Conservation (phyloP, 1,140 invertebrate genomes). For the Probaryconus sp. region DNA sequence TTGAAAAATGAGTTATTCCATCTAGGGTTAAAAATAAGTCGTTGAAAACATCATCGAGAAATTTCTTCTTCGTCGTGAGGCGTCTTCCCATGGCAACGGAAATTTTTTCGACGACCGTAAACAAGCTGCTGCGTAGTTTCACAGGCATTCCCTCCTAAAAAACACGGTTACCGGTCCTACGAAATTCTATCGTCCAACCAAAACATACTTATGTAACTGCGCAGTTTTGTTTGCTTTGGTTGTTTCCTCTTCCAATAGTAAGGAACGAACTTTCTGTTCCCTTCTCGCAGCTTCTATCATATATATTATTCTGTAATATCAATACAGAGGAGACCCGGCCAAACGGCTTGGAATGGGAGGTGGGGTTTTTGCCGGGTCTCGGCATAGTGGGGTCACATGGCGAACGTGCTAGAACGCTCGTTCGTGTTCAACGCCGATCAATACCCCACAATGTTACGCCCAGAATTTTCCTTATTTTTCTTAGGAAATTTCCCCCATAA, state of each 20-base stretch:
- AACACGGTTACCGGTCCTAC: slow-evolving; percentile 24
- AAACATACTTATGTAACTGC: slow-evolving; percentile 49
- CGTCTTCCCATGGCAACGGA: slow-evolving; percentile 13
- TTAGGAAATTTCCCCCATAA: neutral
- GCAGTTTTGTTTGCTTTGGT: slow-evolving; percentile 52
- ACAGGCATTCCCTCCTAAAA: neutral
- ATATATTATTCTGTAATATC: slow-evolving; percentile 39
- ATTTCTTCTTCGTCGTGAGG: too few species aligned
- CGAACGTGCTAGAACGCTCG: slow-evolving; percentile 75
- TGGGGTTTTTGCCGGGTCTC: slow-evolving; percentile 55
- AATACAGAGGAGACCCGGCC: slow-evolving; percentile 53
- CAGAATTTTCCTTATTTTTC: slow-evolving; percentile 2
- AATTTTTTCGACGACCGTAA: slow-evolving; percentile 32
- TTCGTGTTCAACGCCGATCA: slow-evolving; percentile 65
- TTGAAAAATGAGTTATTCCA: too few species aligned
- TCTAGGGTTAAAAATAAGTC: too few species aligned
- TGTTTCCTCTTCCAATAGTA: too few species aligned
- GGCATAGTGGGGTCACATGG: slow-evolving; percentile 65
- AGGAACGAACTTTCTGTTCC: too few species aligned
- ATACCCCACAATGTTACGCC: slow-evolving; percentile 63
- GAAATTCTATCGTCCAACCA: slow-evolving; percentile 21
- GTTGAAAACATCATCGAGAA: too few species aligned
- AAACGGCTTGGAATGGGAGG: slow-evolving; percentile 38
- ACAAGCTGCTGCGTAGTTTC: slow-evolving; percentile 30
- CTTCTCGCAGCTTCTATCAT: slow-evolving; percentile 6